Percentiles rank a stretch among this genome's conserved stretches.
These are phyloP conservation scores for Drosophila melanosoma DNA, from an alignment of 2,888 invertebrate species.

Conservation along the genomic window DNA sequence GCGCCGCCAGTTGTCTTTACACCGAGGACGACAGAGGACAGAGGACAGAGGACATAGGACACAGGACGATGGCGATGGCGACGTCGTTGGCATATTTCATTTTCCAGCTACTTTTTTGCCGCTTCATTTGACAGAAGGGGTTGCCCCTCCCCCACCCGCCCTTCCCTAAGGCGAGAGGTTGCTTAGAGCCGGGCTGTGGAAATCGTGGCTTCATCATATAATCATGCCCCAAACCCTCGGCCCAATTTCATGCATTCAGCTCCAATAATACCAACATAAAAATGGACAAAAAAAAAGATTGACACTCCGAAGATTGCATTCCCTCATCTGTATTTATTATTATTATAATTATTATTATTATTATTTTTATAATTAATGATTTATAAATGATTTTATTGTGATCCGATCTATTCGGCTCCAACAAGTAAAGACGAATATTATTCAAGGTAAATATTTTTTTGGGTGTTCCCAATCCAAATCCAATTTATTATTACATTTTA, in stretches of 20 bases:
- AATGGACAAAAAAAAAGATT: not conserved
- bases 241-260: slow-evolving; percentile 54
- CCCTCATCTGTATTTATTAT: not conserved
- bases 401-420: not conserved
- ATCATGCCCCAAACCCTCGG: slow-evolving; percentile 54
- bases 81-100: slow-evolving; percentile 82
- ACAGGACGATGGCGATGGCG: slow-evolving; percentile 44
- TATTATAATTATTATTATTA: no score
- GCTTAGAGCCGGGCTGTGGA: slow-evolving; percentile 7
- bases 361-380: no score
- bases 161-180: no score
- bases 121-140: slow-evolving; percentile 81
- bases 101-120: slow-evolving; percentile 82
- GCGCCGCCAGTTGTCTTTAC: slow-evolving; percentile 78
- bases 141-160: not conserved
- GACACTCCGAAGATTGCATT: not conserved
- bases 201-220: slow-evolving; percentile 68
- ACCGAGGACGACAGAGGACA: slow-evolving; percentile 11
- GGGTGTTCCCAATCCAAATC: not conserved
- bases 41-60: not conserved
- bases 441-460: not conserved
- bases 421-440: not conserved
- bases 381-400: not conserved
- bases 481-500: not conserved
- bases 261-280: slow-evolving; percentile 13